phyloP scores from a whole-genome alignment of 1,140 invertebrate genomes.

The Drosophila melanogaster region Release_6_plus_ISO1_MT NC_004354.4:10416001-10416500 shows the following conservation, averaged over 20 bases:
- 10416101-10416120: too few species aligned
- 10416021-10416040: background rate
- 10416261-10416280: slow-evolving; percentile 43
- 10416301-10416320: slow-evolving; percentile 42
- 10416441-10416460: slow-evolving; percentile 28
- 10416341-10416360: slow-evolving; percentile 55
- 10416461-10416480: slow-evolving; percentile 56
- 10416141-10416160: background rate
- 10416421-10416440: slow-evolving; percentile 13
- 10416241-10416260: background rate
- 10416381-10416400: slow-evolving; percentile 22
- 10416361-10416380: slow-evolving; percentile 62
- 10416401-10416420: slow-evolving; percentile 42
- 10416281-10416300: slow-evolving; percentile 7
- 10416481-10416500: slow-evolving; percentile 14
- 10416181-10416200: background rate
- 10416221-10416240: slow-evolving; percentile 14
- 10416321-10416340: slow-evolving; percentile 59
- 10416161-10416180: background rate
- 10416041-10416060: background rate
- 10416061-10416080: too few species aligned
- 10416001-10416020: slow-evolving; percentile 1
- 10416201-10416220: too few species aligned
- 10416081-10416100: too few species aligned
- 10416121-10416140: slow-evolving; percentile 1